Evolutionary conservation across 2,888 invertebrate species (phyloP), one percentile per base, ranked within the genome.

Genomic region (Brachypterus glaber): DNA sequence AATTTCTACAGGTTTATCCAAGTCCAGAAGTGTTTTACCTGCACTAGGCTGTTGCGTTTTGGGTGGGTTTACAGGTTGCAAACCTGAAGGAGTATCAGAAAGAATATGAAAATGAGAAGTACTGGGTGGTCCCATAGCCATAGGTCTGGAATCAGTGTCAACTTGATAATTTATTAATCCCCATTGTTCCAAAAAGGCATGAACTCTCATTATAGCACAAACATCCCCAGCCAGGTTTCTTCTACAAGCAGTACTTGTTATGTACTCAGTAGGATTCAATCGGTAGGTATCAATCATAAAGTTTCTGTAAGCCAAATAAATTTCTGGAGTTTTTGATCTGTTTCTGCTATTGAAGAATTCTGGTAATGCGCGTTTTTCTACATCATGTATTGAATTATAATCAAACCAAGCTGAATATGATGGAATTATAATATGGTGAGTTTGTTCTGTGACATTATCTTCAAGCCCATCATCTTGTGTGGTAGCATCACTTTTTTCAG

Each of bases 201-300:
- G 98, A 2, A 97, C 95, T 31, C 97, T 77, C 88, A 98, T 92
- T 51, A 98, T 96, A 37, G 96, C 95, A 67, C 97, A 98, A 17
- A 98, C 96, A 67, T 99, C 98, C 17, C 98, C 98, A 3, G 97
- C 95, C 50, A 99, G 72, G 70, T 99, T 99, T 34, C 98, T 77
- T n/a, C 97, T 76, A 59, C 93, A 92, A 1, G 98, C 97, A 2
- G 98, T 98, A 53, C 91, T 91, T 1, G 98, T 97, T 48, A 99
- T 78, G 62, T 99, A 99, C 67, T 99, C 98, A 17, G 91, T 93
- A 2, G 95, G 95, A 71, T 95, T 95, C 46, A 87, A 66, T 17
- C 98, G 81, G 67, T 98, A 99, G 0, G 98, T 98, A 67, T 99
- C 98, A 52, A 99, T 85, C 96, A 99, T 98, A 66, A 99, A 99